A percentile compares a stretch with the other conserved stretches of the same genome.
Conservation (phyloP, 2,888 invertebrate genomes). For the Panorpa germanica region DNA sequence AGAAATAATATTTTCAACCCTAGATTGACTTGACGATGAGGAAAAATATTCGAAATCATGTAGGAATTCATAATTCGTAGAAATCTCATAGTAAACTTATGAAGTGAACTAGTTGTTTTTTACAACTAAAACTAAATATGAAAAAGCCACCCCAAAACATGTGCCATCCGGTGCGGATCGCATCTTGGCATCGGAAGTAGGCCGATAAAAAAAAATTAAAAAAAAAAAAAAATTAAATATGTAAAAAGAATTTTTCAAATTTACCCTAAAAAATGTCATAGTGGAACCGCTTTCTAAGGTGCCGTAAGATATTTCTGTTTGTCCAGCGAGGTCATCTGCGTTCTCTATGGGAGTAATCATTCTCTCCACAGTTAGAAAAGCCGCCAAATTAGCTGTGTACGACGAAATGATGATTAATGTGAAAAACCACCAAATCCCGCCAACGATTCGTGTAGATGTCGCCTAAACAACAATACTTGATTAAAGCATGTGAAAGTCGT, state of each 20-base stretch:
- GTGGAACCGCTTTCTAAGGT: conserved; percentile 69
- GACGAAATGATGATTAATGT: conserved; percentile 79
- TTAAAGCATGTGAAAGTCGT: too few relatives aligned
- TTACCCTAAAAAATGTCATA: conserved; percentile 71
- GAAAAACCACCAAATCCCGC: conserved; percentile 86
- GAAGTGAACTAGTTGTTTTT: too few relatives aligned
- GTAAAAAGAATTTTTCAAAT: conserved; percentile 12
- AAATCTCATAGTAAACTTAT: too few relatives aligned
- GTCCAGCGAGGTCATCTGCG: conserved; percentile 66
- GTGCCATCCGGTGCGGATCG: neutral
- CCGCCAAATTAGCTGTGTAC: conserved; percentile 82
- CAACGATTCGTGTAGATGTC: conserved; percentile 60
- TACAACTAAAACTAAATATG: too few relatives aligned
- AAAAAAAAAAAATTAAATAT: conserved; percentile 2
- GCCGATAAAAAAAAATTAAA: conserved; percentile 2
- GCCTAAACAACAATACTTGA: conserved; percentile 23
- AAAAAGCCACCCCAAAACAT: too few relatives aligned
- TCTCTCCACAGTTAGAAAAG: conserved; percentile 75
- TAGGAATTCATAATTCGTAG: too few relatives aligned
- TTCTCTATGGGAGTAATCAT: conserved; percentile 77
- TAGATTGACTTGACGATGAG: too few relatives aligned
- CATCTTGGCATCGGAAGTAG: neutral
- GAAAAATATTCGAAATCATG: too few relatives aligned
- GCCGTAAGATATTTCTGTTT: conserved; percentile 70
- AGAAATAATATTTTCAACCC: too few relatives aligned